phyloP scores from a whole-genome alignment of 2,113 vertebrate genomes.

The Nanorana parkeri region DNA sequence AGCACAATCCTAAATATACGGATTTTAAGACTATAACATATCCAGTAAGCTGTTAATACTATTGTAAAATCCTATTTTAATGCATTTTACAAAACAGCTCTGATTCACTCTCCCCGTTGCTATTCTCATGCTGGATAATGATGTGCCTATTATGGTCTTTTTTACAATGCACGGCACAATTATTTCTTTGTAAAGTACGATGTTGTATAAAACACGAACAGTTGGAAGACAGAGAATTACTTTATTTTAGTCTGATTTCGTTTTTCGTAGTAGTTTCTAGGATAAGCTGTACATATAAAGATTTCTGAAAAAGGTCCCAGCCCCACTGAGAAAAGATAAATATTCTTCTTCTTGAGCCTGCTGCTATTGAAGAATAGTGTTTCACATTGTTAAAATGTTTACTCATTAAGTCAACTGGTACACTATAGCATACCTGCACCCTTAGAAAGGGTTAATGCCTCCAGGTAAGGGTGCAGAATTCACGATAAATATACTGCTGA shows the following conservation, averaged over 20 bases:
- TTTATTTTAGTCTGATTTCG: conserved; percentile 1
- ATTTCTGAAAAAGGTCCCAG: conserved; percentile 4
- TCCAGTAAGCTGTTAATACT: not conserved
- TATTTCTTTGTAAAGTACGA: conserved; percentile 4
- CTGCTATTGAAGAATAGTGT: not conserved
- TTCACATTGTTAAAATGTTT: not conserved
- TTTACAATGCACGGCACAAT: not conserved
- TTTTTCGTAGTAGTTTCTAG: not conserved
- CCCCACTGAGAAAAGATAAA: conserved; percentile 10
- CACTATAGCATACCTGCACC: not conserved
- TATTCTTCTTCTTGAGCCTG: conserved; percentile 4
- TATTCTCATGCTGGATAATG: not conserved
- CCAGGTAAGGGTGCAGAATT: not conserved
- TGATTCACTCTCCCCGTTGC: not conserved
- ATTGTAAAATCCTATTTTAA: not conserved
- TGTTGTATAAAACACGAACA: not conserved
- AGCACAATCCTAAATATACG: not conserved
- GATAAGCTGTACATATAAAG: conserved; percentile 4
- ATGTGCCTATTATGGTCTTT: not conserved
- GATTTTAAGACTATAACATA: not conserved
- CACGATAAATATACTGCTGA: not conserved
- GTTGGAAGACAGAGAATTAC: not conserved
- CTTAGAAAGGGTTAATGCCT: not conserved
- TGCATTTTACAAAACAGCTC: not conserved
- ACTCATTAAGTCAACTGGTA: not conserved